These are phyloP conservation scores for Tyto alba DNA, from an alignment of 2,113 vertebrate genomes.

Conservation along the genomic window DNA sequence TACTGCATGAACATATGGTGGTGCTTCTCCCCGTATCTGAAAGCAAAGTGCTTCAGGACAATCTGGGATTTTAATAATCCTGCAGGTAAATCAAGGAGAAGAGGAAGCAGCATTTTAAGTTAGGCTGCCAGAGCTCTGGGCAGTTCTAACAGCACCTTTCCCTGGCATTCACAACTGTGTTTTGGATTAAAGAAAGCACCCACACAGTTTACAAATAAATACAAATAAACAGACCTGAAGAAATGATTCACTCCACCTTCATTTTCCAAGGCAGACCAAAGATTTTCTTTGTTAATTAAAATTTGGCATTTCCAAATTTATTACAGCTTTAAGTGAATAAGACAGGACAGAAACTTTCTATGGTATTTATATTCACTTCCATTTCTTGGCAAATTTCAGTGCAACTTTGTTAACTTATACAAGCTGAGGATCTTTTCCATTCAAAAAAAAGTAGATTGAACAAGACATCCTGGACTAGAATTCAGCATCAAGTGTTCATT, in stretches of 20 bases:
- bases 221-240: background rate
- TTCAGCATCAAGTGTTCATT: background rate
- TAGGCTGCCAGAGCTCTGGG: background rate
- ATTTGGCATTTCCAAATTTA: background rate
- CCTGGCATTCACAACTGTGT: background rate
- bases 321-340: background rate
- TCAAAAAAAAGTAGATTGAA: background rate
- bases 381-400: background rate
- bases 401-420: background rate
- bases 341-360: background rate
- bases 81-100: conserved; percentile 44
- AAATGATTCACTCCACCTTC: background rate
- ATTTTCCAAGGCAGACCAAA: background rate
- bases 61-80: conserved; percentile 92
- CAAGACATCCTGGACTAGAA: background rate
- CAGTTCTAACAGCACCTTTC: background rate
- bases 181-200: background rate
- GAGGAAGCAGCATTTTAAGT: background rate
- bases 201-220: background rate
- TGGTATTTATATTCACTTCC: background rate
- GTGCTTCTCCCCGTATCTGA: conserved; percentile 85
- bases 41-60: conserved; percentile 85
- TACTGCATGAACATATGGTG: conserved; percentile 87
- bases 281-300: background rate
- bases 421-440: background rate